Conservation (phyloP, 1,140 invertebrate genomes). For the Goniozus legneri region DNA sequence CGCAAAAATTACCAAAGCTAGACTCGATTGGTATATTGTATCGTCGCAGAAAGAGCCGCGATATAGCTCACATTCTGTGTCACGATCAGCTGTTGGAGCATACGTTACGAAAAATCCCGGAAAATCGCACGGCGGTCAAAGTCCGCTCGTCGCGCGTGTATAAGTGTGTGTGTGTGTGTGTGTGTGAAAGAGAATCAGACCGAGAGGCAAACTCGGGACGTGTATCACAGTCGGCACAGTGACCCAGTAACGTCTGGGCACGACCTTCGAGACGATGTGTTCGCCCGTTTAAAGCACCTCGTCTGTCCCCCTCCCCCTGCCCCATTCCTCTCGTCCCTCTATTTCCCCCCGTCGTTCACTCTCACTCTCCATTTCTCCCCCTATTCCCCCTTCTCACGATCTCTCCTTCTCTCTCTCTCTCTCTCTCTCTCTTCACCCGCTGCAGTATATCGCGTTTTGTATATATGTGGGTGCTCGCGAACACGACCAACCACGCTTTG, state of each 20-base stretch:
- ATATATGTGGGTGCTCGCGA: background rate
- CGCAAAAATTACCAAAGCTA: too few species aligned
- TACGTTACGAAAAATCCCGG: too few species aligned
- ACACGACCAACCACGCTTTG: background rate
- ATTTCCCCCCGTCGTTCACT: conserved; percentile 10
- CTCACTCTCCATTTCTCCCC: too few species aligned
- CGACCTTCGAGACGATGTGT: conserved; percentile 42
- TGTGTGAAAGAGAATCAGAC: too few species aligned
- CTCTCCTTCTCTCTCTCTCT: conserved; percentile 1
- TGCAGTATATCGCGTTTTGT: background rate
- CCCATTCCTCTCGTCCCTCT: background rate
- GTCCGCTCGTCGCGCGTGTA: too few species aligned
- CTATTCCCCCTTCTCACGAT: too few species aligned
- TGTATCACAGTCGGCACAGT: conserved; percentile 31
- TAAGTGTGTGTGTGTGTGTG: too few species aligned
- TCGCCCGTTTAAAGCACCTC: conserved; percentile 32
- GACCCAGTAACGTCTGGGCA: conserved; percentile 42
- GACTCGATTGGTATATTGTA: too few species aligned
- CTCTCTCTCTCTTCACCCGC: background rate
- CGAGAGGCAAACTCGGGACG: conserved; percentile 12
- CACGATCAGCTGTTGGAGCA: too few species aligned
- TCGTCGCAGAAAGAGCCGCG: too few species aligned
- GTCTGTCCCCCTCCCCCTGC: background rate
- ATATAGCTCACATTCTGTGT: too few species aligned
- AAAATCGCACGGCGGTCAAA: too few species aligned